Conservation (phyloP, 37 sponge, comb jelly and placozoan genomes). For the Chondrosia reniformis region DNA sequence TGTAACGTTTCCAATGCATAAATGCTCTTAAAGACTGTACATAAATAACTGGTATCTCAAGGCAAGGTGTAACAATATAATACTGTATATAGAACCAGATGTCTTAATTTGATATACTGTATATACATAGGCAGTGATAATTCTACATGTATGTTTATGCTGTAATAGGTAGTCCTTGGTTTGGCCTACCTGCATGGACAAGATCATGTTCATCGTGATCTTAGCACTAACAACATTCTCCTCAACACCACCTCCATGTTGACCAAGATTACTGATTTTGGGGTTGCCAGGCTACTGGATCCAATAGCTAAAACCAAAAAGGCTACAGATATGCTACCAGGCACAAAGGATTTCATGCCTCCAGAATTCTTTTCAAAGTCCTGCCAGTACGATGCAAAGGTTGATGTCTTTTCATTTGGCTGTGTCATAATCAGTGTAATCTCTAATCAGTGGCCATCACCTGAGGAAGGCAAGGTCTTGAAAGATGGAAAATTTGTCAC, state of each 20-base stretch:
- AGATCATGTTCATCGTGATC: constrained; percentile 18
- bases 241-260: background rate
- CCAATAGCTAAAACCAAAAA: too few relatives aligned
- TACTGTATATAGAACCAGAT: too few relatives aligned
- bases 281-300: background rate
- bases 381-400: background rate
- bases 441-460: background rate
- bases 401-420: constrained; percentile 10
- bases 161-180: constrained; percentile 3
- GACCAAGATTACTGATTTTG: constrained; percentile 27
- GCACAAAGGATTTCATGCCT: background rate
- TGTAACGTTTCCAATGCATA: too few relatives aligned
- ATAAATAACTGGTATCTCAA: too few relatives aligned
- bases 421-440: constrained; percentile 9
- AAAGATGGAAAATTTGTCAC: background rate
- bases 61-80: too few relatives aligned
- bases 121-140: too few relatives aligned
- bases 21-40: too few relatives aligned
- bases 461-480: background rate
- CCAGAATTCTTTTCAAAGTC: background rate
- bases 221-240: constrained; percentile 25
- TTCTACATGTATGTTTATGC: too few relatives aligned
- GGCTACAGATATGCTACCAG: background rate
- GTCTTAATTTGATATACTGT: too few relatives aligned
- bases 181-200: constrained; percentile 19